Evolutionary conservation across 2,113 vertebrate genomes (phyloP).

Genomic region (Grammomys surdaster): DNA sequence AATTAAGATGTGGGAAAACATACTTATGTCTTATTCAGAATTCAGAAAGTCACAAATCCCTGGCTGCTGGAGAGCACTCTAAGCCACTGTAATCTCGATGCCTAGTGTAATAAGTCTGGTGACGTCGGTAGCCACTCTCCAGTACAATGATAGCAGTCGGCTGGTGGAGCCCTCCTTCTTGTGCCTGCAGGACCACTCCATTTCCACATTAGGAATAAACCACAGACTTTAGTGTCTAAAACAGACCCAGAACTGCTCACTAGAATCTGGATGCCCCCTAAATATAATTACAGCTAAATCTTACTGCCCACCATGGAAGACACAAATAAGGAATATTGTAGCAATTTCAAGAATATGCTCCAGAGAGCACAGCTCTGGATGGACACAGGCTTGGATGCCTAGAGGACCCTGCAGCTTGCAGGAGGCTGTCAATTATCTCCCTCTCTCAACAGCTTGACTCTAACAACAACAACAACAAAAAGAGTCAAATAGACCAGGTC

Average conservation of each 20-base stretch:
- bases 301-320: conserved; percentile 60
- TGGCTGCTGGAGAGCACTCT: conserved; percentile 81
- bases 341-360: conserved; percentile 37
- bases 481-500: not conserved
- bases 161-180: conserved; percentile 67
- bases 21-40: conserved; percentile 81
- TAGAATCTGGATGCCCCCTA: conserved; percentile 73
- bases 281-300: conserved; percentile 72
- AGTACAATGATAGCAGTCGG: conserved; percentile 74
- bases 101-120: conserved; percentile 84
- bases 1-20: conserved; percentile 72
- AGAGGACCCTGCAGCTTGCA: not conserved
- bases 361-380: not conserved
- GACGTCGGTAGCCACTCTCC: conserved; percentile 79
- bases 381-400: not conserved
- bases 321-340: conserved; percentile 59
- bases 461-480: not conserved
- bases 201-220: conserved; percentile 79
- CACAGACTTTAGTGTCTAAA: conserved; percentile 76
- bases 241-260: conserved; percentile 78
- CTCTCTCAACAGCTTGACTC: not conserved
- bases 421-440: not conserved
- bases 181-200: conserved; percentile 83
- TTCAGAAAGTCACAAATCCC: conserved; percentile 84
- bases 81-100: conserved; percentile 80